Percentiles rank a stretch among this genome's conserved stretches.
phyloP scores from a whole-genome alignment of 2,113 vertebrate genomes.

The Dipodomys stephensi region DNA sequence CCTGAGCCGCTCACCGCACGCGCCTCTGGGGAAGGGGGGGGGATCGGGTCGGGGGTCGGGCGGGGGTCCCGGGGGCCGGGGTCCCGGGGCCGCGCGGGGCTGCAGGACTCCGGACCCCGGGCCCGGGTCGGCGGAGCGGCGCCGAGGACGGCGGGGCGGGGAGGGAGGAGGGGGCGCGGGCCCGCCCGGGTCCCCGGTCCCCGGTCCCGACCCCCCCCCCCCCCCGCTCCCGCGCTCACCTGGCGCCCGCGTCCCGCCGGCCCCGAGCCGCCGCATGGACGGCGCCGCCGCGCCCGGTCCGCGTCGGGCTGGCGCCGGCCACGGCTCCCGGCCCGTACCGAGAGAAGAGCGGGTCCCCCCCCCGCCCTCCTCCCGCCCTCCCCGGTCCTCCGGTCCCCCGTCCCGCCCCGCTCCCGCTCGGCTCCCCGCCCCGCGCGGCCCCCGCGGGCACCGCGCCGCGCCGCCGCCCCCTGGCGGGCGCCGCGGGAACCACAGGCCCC shows the following conservation, averaged over 20 bases:
- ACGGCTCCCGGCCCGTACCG: slow-evolving; percentile 82
- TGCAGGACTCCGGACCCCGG: too few relatives aligned
- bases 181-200: background rate
- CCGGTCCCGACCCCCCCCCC: slow-evolving; percentile 56
- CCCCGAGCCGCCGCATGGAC: slow-evolving; percentile 64
- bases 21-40: too few relatives aligned
- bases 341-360: background rate
- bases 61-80: too few relatives aligned
- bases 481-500: background rate
- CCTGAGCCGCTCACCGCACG: too few relatives aligned
- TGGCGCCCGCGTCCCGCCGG: slow-evolving; percentile 66
- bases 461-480: slow-evolving; percentile 82
- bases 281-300: slow-evolving; percentile 16
- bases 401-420: slow-evolving; percentile 51
- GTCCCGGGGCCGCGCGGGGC: too few relatives aligned
- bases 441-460: background rate
- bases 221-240: slow-evolving; percentile 70
- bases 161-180: background rate
- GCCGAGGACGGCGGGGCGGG: background rate
- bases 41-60: too few relatives aligned
- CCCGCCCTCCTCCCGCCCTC: slow-evolving; percentile 65
- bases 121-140: background rate
- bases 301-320: background rate
- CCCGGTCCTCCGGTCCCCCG: slow-evolving; percentile 31
- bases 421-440: slow-evolving; percentile 70